These are phyloP conservation scores for Zaprionus vittiger DNA, from an alignment of 1,140 invertebrate genomes.

Conservation along the genomic window DNA sequence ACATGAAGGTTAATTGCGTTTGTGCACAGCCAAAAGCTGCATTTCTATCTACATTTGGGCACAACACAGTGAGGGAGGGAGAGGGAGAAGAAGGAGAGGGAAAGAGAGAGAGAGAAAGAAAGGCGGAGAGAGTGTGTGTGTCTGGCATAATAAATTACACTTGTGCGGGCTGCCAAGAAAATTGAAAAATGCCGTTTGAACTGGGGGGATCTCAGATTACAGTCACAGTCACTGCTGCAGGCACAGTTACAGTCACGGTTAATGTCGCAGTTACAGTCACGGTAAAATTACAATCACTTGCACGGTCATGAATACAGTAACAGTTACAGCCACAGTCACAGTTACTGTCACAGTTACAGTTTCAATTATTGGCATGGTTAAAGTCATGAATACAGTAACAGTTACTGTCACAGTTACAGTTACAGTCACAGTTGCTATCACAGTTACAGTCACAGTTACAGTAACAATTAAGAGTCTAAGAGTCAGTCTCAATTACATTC, in stretches of 20 bases:
- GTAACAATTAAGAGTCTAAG: neutral
- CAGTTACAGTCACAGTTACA: neutral
- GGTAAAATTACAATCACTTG: too few relatives aligned
- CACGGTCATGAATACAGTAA: neutral
- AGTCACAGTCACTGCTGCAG: constrained; percentile 20
- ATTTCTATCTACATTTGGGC: constrained; percentile 25
- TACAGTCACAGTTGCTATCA: neutral
- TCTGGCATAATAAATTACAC: constrained; percentile 68
- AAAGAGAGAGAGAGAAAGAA: neutral
- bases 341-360: constrained; percentile 14
- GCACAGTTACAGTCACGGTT: constrained; percentile 1
- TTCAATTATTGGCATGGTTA: neutral
- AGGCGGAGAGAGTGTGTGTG: constrained; percentile 17
- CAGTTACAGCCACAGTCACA: constrained; percentile 7
- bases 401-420: neutral
- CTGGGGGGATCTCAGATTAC: constrained; percentile 56
- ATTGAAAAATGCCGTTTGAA: constrained; percentile 72
- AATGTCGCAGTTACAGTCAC: neutral
- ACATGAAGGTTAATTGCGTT: constrained; percentile 81
- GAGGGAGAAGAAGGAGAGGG: neutral
- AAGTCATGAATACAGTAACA: neutral
- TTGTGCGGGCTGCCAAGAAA: constrained; percentile 71
- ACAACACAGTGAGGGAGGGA: neutral
- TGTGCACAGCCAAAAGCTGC: constrained; percentile 48
- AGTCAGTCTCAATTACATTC: neutral